phyloP scores from a whole-genome alignment of 1,140 invertebrate genomes.

The Andrena cerasifolii region DNA sequence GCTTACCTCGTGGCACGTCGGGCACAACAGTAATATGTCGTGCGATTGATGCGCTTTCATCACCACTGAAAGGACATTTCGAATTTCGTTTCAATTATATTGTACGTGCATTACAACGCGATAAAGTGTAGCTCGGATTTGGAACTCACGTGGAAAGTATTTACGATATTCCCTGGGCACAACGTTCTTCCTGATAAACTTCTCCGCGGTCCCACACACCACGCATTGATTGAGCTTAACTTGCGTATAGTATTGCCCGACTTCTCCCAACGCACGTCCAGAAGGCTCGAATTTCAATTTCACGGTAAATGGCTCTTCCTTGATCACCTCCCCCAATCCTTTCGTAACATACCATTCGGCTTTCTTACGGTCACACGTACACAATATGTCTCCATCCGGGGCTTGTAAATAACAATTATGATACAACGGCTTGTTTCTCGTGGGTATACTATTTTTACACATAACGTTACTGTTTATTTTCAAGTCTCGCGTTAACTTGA shows the following conservation, averaged over 20 bases:
- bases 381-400: slow-evolving; percentile 90
- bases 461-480: slow-evolving; percentile 45
- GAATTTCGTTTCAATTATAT: background rate
- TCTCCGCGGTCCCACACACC: slow-evolving; percentile 88
- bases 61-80: slow-evolving; percentile 80
- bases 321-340: slow-evolving; percentile 84
- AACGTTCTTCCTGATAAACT: slow-evolving; percentile 91
- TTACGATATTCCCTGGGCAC: slow-evolving; percentile 93
- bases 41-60: slow-evolving; percentile 93
- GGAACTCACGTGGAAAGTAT: slow-evolving; percentile 88
- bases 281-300: slow-evolving; percentile 91
- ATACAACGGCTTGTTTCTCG: slow-evolving; percentile 87
- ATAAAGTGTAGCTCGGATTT: background rate
- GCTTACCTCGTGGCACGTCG: slow-evolving; percentile 88
- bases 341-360: slow-evolving; percentile 91
- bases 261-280: slow-evolving; percentile 87
- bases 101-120: background rate
- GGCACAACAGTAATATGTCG: slow-evolving; percentile 91
- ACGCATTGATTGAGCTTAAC: slow-evolving; percentile 92
- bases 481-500: slow-evolving; percentile 14
- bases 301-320: slow-evolving; percentile 89
- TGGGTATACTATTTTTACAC: slow-evolving; percentile 73
- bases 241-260: slow-evolving; percentile 88
- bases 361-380: slow-evolving; percentile 92
- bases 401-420: slow-evolving; percentile 91